These are phyloP conservation scores for Ciconia maguari DNA, from an alignment of 2,113 vertebrate species.

Conservation along the genomic window DNA sequence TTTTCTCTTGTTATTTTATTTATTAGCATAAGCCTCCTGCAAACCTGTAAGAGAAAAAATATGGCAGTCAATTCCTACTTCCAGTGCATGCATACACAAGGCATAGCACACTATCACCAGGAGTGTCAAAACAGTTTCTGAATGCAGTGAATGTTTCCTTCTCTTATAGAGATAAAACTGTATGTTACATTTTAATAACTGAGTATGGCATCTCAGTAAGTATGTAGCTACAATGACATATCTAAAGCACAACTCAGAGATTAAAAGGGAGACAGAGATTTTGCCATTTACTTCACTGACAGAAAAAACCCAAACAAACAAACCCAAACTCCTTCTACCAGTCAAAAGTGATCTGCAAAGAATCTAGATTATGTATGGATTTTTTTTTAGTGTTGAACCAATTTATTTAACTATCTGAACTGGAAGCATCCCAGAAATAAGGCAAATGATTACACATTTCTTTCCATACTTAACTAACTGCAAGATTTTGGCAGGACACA, in stretches of 20 bases:
- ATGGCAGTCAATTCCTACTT: not conserved
- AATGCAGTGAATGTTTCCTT: not conserved
- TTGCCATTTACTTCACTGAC: not conserved
- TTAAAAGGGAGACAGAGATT: not conserved
- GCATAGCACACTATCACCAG: not conserved
- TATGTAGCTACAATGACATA: accelerated
- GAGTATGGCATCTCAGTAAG: not conserved
- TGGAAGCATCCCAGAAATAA: not conserved
- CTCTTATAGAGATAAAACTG: not conserved
- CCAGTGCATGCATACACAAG: not conserved
- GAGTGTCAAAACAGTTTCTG: not conserved
- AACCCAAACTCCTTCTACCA: not conserved
- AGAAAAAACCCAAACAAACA: not conserved
- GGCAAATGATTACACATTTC: not conserved
- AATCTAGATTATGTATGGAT: not conserved
- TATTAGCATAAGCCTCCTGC: not conserved
- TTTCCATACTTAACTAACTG: not conserved
- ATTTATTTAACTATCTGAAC: not conserved
- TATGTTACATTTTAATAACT: not conserved
- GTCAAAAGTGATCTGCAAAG: not conserved
- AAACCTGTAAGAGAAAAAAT: conserved; percentile 37
- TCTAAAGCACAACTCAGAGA: not conserved
- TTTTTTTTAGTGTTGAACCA: not conserved
- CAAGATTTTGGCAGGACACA: not conserved
- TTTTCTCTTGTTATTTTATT: conserved; percentile 37